Conservation (phyloP, 2,888 invertebrate genomes). For the Eupithecia tripunctaria region DNA sequence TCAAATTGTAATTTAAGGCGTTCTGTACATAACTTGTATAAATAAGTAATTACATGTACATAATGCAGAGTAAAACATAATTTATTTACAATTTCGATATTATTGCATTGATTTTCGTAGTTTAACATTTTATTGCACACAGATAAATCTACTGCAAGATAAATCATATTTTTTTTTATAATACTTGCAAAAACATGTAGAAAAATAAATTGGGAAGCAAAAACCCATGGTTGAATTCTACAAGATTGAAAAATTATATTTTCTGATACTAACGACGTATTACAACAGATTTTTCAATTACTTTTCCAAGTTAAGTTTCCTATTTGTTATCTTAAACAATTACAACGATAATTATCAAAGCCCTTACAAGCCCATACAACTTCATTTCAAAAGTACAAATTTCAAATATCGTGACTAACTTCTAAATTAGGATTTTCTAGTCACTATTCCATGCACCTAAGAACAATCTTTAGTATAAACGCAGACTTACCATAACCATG, state of each 20-base stretch:
- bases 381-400: background rate
- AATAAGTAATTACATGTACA: background rate
- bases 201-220: background rate
- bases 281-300: background rate
- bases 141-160: background rate
- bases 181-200: background rate
- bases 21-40: constrained; percentile 27
- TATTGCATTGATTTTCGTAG: background rate
- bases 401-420: background rate
- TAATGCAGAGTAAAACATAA: constrained; percentile 6
- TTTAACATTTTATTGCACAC: background rate
- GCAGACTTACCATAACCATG: background rate
- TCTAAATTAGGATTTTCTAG: background rate
- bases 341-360: background rate
- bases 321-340: background rate
- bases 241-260: background rate
- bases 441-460: background rate
- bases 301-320: background rate
- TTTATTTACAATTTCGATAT: constrained; percentile 3
- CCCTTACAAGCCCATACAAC: background rate
- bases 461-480: background rate
- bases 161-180: no score
- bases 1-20: constrained; percentile 20
- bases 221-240: background rate
- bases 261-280: background rate